Base-by-base conservation (phyloP, 2,797 vertebrate species). In the Enteromius argenteus region DNA sequence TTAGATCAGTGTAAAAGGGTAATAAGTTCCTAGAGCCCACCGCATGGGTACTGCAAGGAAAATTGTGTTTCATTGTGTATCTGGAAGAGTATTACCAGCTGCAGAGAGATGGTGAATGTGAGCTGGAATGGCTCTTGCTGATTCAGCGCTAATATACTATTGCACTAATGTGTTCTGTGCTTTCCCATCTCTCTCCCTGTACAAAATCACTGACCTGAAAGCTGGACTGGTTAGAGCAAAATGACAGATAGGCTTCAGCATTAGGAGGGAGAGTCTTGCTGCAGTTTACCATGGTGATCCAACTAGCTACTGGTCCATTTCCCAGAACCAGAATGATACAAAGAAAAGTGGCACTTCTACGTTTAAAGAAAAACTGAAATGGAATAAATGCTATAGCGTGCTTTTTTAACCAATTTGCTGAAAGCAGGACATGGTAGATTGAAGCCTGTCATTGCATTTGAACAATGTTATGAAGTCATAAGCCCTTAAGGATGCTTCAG, bases 131-230 rank as follows among this genome's bases (percentile, higher is more conserved):
- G 44, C 64, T 86, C 83, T 72, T 80, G 88, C 84, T 89, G 88
- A 87, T 76, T 86, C 86, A 46, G 81, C 84, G n/a, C 69, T 76
- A 81, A 86, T 74, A 66, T 79, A 80, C 76, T 85, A 85, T 84
- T 62, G 60, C 71, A 46, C 84, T 84, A 84, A 84, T 84, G 83
- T 84, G 83, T 79, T 80, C 81, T 87, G 84, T 42, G 88, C 86
- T 80, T 72, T 78, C 13, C 77, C 53, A 72, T 88, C 82, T 73
- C 80, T 81, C 80, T 87, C 58, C 58, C 74, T 77, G 68, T 80
- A 77, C 83, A 85, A 87, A 86, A 87, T 64, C 69, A 87, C 83
- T 86, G 81, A 88, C 87, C 84, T 85, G 85, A 79, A 86, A 84
- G 83, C 56, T 64, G 79, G 73, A 81, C 60, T 69, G 68, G 85